These are phyloP conservation scores for Nymphalis polychloros DNA, from an alignment of 2,888 invertebrate genomes.

Conservation along the genomic window DNA sequence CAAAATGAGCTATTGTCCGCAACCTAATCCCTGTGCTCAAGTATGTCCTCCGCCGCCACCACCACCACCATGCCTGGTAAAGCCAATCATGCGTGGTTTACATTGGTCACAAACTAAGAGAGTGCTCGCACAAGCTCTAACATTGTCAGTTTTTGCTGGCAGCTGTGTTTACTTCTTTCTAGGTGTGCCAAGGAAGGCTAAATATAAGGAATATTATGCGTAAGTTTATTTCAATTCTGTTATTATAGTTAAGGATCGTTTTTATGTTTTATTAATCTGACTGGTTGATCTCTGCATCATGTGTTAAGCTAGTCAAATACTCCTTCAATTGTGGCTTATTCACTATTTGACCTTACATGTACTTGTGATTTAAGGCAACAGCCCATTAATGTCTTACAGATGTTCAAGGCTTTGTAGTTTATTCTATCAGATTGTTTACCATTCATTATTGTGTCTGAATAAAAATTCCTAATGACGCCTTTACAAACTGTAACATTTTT, in stretches of 20 bases:
- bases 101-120: slow-evolving; percentile 83
- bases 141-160: slow-evolving; percentile 62
- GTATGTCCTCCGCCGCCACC: slow-evolving; percentile 56
- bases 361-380: too few relatives aligned
- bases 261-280: too few relatives aligned
- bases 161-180: slow-evolving; percentile 72
- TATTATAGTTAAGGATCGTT: neutral
- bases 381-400: too few relatives aligned
- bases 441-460: too few relatives aligned
- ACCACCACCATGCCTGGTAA: slow-evolving; percentile 54
- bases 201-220: slow-evolving; percentile 90
- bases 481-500: too few relatives aligned
- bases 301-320: too few relatives aligned
- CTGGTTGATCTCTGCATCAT: too few relatives aligned
- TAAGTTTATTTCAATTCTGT: slow-evolving; percentile 61
- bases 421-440: too few relatives aligned
- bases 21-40: slow-evolving; percentile 56
- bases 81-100: slow-evolving; percentile 87
- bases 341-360: too few relatives aligned
- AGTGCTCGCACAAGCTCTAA: slow-evolving; percentile 76
- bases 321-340: too few relatives aligned
- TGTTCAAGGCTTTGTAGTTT: too few relatives aligned
- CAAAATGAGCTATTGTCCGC: slow-evolving; percentile 42
- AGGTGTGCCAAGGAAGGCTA: slow-evolving; percentile 77
- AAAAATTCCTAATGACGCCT: too few relatives aligned